These are phyloP conservation scores for Megathymus violae DNA, from an alignment of 1,140 invertebrate species.

Conservation along the genomic window DNA sequence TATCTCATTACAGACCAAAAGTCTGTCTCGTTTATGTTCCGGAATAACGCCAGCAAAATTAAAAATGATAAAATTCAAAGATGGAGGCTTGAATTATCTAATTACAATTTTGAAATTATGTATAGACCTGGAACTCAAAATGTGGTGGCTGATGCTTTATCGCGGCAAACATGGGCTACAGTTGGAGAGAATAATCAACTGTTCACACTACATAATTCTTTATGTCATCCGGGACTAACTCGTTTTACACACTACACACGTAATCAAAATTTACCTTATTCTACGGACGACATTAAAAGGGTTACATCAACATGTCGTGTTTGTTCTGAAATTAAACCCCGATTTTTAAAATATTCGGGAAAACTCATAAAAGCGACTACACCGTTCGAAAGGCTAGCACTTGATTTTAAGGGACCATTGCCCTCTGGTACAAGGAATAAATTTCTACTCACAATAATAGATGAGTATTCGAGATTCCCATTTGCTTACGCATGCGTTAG, in stretches of 20 bases:
- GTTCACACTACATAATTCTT: constrained; percentile 7
- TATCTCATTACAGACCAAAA: too few relatives aligned
- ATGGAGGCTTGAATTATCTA: too few relatives aligned
- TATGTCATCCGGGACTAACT: constrained; percentile 32
- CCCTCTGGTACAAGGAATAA: constrained; percentile 39
- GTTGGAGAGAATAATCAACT: not conserved
- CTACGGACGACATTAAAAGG: constrained; percentile 32
- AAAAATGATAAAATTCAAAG: constrained; percentile 64
- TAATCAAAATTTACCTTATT: constrained; percentile 33
- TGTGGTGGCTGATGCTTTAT: constrained; percentile 60
- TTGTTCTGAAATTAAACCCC: constrained; percentile 48
- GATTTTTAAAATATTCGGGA: constrained; percentile 28
- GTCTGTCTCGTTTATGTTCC: constrained; percentile 40
- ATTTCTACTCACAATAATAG: constrained; percentile 44
- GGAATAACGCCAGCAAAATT: constrained; percentile 35
- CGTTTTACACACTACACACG: constrained; percentile 21
- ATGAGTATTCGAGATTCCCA: constrained; percentile 45
- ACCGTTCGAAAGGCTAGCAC: constrained; percentile 43
- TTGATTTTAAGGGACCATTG: constrained; percentile 50
- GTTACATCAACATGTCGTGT: constrained; percentile 32
- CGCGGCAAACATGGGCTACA: constrained; percentile 40
- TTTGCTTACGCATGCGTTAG: constrained; percentile 44
- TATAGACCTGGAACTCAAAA: constrained; percentile 60
- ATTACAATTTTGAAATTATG: constrained; percentile 51
- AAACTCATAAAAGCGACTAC: constrained; percentile 44